These are phyloP conservation scores for Mastomys coucha DNA, from an alignment of 2,113 vertebrate species.

Conservation along the genomic window DNA sequence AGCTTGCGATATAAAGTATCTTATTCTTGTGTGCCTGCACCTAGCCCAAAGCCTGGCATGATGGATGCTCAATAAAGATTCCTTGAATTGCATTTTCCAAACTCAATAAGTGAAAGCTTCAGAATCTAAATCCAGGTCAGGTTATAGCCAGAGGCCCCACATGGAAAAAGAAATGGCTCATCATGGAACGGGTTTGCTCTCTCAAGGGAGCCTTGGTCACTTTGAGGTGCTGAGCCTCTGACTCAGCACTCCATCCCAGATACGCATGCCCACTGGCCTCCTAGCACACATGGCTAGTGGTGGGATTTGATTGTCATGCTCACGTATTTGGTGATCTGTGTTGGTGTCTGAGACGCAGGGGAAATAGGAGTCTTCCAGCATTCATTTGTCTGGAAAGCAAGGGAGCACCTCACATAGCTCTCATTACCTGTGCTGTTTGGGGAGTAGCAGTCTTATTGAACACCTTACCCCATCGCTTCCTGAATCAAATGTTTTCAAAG, in stretches of 20 bases:
- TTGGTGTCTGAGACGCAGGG: neutral
- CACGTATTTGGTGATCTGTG: neutral
- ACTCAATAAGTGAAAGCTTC: conserved; percentile 65
- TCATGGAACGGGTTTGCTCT: neutral
- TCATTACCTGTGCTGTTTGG: conserved; percentile 18
- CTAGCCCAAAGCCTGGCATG: neutral
- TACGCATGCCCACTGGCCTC: neutral
- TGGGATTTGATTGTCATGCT: neutral
- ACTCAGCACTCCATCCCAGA: neutral
- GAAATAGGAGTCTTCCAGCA: neutral
- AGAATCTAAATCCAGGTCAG: conserved; percentile 70
- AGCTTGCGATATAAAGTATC: neutral
- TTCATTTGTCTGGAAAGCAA: neutral
- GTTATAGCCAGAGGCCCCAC: conserved; percentile 54
- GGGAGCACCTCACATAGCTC: neutral
- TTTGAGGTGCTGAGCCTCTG: neutral
- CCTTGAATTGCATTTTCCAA: conserved; percentile 53
- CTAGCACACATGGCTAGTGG: neutral
- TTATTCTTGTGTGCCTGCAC: neutral
- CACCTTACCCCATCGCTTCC: neutral
- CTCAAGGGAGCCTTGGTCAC: neutral
- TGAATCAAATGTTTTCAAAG: conserved; percentile 49
- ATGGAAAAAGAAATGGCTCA: neutral
- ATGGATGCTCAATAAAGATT: conserved; percentile 58
- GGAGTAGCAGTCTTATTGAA: conserved; percentile 33